Base-by-base conservation (phyloP, 2,888 invertebrate species). In the Harpagoxenus sublaevis region DNA sequence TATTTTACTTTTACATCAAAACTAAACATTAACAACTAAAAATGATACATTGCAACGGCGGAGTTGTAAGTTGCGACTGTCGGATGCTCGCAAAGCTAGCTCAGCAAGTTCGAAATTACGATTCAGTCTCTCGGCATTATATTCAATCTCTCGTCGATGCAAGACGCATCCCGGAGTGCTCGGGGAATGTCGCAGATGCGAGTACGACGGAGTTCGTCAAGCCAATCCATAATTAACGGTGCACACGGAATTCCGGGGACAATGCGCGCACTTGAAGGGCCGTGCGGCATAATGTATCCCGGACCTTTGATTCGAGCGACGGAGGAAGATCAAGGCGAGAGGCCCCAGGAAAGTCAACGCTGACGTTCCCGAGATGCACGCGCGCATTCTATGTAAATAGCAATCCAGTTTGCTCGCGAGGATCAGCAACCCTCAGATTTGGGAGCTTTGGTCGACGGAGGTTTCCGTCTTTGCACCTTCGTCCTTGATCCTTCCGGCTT, bases 321-420 rank as follows among this genome's bases (percentile, higher is more conserved):
- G 55, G 63, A 71, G 60, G 57, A 71, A 65, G 83, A 83, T 45
- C 62, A 77, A 81, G 83, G 48, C 31, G 82, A 51, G 23, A 75
- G 71, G 53, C 28, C 35, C 45, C 42, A 23, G 60, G 83, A 84
- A 88, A 88, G 82, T 84, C 84, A 84, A 84, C 85, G 84, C 55
- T 71, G 83, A 84, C 87, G 75, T 81, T 66, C 63, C 53, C 45
- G 65, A 70, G 84, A 78, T 77, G 70, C 31, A 75, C 84, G 84
- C 78, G 84, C 70, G 71, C 83, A 89, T 89, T 92, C 90, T 91
- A 92, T 91, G 91, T 90, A 92, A 92, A 92, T 92, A 92, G 88
- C 81, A 90, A 89, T 91, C 86, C 84, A 89, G 90, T 90, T 91
- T 90, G 86, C 87, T 86, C 75, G 79, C 75, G 79, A 75, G 81